A percentile compares a stretch with the other conserved stretches of the same genome.
These are phyloP conservation scores for Hyposmocoma kahamanoa DNA, from an alignment of 1,140 invertebrate genomes.

Conservation along the genomic window DNA sequence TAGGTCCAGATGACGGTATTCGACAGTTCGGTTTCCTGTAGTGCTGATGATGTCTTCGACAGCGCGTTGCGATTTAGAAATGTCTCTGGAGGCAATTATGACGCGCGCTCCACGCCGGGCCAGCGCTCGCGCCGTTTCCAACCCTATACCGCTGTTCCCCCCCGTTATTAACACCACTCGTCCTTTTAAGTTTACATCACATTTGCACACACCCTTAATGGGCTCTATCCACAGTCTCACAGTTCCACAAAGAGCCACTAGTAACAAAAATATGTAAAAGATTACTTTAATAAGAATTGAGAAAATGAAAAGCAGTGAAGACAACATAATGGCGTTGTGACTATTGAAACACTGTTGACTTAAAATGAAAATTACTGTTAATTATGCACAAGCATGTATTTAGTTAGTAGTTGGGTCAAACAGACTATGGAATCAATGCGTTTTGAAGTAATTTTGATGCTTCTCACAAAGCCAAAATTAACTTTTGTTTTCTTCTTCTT, in stretches of 20 bases:
- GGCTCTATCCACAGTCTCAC: constrained; percentile 22
- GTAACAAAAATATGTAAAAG: background rate
- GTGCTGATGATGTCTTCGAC: constrained; percentile 32
- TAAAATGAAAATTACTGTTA: too few species aligned
- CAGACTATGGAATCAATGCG: too few species aligned
- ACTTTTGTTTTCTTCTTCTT: too few species aligned
- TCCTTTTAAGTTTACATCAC: constrained; percentile 55
- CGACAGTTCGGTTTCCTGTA: constrained; percentile 39
- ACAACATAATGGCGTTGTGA: too few species aligned
- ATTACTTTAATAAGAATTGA: background rate
- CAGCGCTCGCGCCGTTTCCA: constrained; percentile 80
- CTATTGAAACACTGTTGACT: too few species aligned
- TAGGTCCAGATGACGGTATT: constrained; percentile 42
- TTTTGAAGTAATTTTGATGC: too few species aligned
- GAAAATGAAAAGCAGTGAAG: too few species aligned
- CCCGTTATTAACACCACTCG: constrained; percentile 87
- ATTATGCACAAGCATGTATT: too few species aligned
- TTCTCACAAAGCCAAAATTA: too few species aligned
- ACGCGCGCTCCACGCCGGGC: constrained; percentile 78
- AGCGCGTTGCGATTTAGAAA: constrained; percentile 68
- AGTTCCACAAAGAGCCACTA: background rate
- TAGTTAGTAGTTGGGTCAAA: too few species aligned
- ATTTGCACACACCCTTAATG: constrained; percentile 24
- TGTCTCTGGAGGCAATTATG: constrained; percentile 80
- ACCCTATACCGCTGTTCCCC: constrained; percentile 87